Conservation (phyloP, 1,140 invertebrate genomes). For the Leptopilina clavipes region DNA sequence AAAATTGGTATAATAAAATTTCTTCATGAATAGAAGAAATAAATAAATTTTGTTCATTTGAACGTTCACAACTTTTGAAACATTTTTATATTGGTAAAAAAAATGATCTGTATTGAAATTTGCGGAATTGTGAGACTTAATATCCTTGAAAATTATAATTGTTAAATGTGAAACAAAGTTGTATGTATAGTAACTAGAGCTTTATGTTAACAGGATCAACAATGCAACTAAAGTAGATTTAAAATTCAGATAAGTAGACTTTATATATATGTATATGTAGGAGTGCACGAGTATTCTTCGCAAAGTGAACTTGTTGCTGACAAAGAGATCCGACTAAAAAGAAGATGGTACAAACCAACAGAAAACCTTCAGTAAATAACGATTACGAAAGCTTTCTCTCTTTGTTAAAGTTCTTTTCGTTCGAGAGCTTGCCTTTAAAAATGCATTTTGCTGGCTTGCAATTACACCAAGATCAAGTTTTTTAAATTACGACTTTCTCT, state of each 20-base stretch:
- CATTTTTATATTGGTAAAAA: no score
- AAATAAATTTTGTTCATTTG: no score
- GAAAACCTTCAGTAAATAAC: conserved; percentile 28
- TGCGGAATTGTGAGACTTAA: not conserved
- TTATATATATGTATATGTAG: not conserved
- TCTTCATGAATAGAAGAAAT: no score
- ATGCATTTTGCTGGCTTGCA: not conserved
- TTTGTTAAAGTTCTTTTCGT: not conserved
- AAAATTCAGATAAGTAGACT: conserved; percentile 26
- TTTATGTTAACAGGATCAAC: not conserved
- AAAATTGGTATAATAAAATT: no score
- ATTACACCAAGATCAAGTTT: not conserved
- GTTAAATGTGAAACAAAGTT: not conserved
- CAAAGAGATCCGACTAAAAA: not conserved
- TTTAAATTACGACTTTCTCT: no score
- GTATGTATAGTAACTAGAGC: not conserved
- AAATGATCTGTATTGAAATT: no score
- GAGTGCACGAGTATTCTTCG: not conserved
- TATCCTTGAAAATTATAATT: conserved; percentile 13
- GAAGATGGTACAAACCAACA: conserved; percentile 14
- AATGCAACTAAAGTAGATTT: conserved; percentile 13
- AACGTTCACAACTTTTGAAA: no score
- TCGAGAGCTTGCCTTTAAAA: not conserved
- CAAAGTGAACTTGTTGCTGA: conserved; percentile 29
- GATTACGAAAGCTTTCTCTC: conserved; percentile 23